These are phyloP conservation scores for Rapana venosa DNA, from an alignment of 2,888 invertebrate species.

Conservation along the genomic window DNA sequence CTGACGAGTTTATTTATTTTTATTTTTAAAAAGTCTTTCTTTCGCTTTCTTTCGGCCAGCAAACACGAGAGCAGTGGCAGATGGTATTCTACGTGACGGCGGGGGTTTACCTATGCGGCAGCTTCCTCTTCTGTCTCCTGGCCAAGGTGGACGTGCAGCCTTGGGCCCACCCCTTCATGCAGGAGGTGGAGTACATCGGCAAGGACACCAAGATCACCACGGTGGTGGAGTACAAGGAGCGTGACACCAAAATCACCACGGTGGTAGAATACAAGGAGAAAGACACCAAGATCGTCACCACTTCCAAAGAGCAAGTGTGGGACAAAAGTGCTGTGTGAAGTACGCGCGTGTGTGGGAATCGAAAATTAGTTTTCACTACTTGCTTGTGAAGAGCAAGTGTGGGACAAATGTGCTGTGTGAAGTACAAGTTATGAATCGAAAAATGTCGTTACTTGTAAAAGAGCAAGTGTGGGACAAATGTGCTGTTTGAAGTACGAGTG, in stretches of 20 bases:
- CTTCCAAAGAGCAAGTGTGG: neutral
- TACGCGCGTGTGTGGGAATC: no score
- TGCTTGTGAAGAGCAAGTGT: no score
- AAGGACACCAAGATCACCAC: slow-evolving; percentile 28
- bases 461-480: no score
- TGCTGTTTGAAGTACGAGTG: no score
- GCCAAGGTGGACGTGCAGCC: slow-evolving; percentile 49
- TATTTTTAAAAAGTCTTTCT: neutral
- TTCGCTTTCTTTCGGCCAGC: slow-evolving; percentile 36
- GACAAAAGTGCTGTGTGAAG: neutral
- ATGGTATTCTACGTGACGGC: slow-evolving; percentile 55
- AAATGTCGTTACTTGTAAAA: no score
- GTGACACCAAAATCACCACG: slow-evolving; percentile 22
- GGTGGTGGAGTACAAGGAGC: slow-evolving; percentile 24
- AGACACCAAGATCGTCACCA: neutral
- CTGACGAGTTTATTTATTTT: no score
- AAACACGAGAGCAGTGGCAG: slow-evolving; percentile 58
- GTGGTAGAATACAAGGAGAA: slow-evolving; percentile 15
- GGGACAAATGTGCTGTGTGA: no score
- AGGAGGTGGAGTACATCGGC: slow-evolving; percentile 23
- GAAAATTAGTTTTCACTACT: no score
- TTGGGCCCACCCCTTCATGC: slow-evolving; percentile 48
- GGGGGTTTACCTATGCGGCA: slow-evolving; percentile 47
- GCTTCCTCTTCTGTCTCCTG: slow-evolving; percentile 49
- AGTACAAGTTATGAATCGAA: no score